Evolutionary conservation across 2,113 vertebrate genomes (phyloP), one percentile per base, ranked within the genome.

Genomic region (Erythrocercus mccallii): DNA sequence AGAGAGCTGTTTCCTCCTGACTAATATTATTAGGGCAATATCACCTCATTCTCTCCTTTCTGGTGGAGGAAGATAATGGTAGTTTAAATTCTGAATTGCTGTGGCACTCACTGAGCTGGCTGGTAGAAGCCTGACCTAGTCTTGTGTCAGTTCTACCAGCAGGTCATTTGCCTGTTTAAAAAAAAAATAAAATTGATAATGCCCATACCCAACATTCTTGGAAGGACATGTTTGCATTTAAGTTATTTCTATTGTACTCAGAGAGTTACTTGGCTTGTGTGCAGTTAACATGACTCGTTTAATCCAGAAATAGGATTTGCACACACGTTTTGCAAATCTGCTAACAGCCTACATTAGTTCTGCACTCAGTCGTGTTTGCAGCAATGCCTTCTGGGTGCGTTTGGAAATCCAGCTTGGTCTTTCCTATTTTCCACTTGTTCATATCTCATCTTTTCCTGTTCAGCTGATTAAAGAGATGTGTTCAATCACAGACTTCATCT

Each of bases 231-330:
- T 31, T 57, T 94, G 50, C 53, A 72, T 87, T 87, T 37, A 40
- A 82, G 65, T 70, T 79, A 65, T 86, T 83, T 81, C 51, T 81
- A 58, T 94, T 64, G 44, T 86, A 62, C 40, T 85, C 54, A 16
- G 54, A 45, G 42, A 69, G 50, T 58, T 76, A 38, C 62, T 87
- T 87, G 71, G 65, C 35, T 87, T 72, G 48, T 57, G 62, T 96
- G 86, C 64, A 50, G 91, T 56, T 95, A 90, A 48, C 71, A 31
- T 92, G 94, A 95, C 45, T 94, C 87, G 91, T 76, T 94, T 94
- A 95, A 95, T 95, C 81, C 87, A 95, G 93, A 95, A 92, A 94
- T 91, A 89, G 87, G 84, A 96, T 95, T 91, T 95, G 74, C 81
- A 88, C 77, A 87, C 84, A 70, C 22, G 1, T 91, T 95, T 85